Evolutionary conservation across 2,888 invertebrate genomes (phyloP).

Genomic region (Ecdyonurus torrentis): DNA sequence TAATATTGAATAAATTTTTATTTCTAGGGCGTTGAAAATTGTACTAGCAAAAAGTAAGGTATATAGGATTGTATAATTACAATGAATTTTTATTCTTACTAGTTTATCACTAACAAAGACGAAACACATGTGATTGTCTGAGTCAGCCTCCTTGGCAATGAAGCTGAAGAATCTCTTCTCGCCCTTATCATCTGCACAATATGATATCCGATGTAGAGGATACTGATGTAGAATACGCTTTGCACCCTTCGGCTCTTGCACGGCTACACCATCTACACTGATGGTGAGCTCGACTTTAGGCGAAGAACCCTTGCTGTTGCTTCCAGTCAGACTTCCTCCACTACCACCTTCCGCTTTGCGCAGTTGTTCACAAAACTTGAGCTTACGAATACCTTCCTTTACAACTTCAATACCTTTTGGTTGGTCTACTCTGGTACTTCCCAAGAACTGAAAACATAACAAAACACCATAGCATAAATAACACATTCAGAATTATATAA

Average conservation of each 20-base stretch:
- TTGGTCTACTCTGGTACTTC: conserved; percentile 86
- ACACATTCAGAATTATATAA: too few relatives aligned
- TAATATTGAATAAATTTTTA: too few relatives aligned
- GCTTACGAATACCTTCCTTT: conserved; percentile 89
- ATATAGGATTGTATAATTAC: too few relatives aligned
- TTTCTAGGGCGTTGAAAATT: too few relatives aligned
- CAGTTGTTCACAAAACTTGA: conserved; percentile 85
- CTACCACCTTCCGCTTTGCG: conserved; percentile 63
- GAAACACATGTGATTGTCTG: conserved; percentile 84
- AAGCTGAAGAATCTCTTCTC: conserved; percentile 95
- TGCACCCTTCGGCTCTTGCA: conserved; percentile 44
- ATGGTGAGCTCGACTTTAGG: conserved; percentile 75
- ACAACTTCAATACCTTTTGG: conserved; percentile 97
- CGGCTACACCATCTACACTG: conserved; percentile 90
- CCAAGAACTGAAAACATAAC: conserved; percentile 77
- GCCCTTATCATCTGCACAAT: conserved; percentile 97
- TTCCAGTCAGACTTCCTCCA: conserved; percentile 27
- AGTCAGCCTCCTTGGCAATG: conserved; percentile 65
- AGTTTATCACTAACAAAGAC: conserved; percentile 95
- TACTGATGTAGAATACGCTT: conserved; percentile 78
- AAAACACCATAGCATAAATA: too few relatives aligned
- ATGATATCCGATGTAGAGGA: conserved; percentile 92
- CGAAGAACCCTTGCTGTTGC: not conserved
- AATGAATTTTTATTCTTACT: too few relatives aligned
- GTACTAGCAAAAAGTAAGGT: too few relatives aligned